These are phyloP conservation scores for Leptosomus discolor DNA, from an alignment of 2,113 vertebrate species.

Conservation along the genomic window DNA sequence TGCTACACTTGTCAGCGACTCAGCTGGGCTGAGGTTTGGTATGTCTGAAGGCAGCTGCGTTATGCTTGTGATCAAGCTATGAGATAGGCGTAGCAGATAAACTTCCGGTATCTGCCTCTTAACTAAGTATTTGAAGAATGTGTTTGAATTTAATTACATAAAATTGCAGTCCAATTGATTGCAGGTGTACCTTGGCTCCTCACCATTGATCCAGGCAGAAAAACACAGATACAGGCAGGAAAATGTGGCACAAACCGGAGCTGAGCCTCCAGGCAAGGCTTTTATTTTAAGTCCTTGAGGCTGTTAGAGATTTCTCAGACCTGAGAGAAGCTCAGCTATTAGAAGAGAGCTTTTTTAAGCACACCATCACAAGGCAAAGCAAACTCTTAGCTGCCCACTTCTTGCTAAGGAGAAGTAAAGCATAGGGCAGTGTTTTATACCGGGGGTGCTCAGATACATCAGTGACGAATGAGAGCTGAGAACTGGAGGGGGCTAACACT, in stretches of 20 bases:
- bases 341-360: not conserved
- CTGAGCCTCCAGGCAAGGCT: not conserved
- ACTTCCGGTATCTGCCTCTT: slow-evolving; percentile 12
- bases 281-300: not conserved
- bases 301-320: not conserved
- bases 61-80: not conserved
- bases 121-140: slow-evolving; percentile 17
- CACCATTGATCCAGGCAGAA: not conserved
- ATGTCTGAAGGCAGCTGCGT: not conserved
- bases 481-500: not conserved
- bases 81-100: not conserved
- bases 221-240: not conserved
- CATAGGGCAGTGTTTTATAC: not conserved
- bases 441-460: not conserved
- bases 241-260: fast-evolving
- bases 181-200: not conserved
- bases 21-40: not conserved
- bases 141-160: slow-evolving; percentile 20
- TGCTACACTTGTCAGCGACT: not conserved
- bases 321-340: not conserved
- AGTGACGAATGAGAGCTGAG: not conserved
- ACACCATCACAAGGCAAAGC: not conserved
- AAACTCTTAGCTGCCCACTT: not conserved
- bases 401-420: not conserved
- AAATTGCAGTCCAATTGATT: slow-evolving; percentile 31